Conservation (phyloP, 2,888 invertebrate genomes). For the Epiperipatus broadwayi region DNA sequence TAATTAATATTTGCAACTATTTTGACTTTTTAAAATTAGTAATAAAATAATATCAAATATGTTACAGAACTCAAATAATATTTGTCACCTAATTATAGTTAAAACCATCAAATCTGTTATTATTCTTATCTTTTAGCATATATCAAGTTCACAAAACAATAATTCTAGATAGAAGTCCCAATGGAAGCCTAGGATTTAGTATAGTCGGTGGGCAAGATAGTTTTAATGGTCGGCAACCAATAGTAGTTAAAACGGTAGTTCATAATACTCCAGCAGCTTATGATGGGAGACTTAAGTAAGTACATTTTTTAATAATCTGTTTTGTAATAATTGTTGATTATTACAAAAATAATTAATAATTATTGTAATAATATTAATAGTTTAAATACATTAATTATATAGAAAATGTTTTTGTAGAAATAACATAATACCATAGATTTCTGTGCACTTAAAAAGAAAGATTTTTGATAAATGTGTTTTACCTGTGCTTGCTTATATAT, state of each 20-base stretch:
- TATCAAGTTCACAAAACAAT: conserved; percentile 30
- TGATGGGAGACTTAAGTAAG: conserved; percentile 23
- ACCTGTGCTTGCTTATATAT: too few relatives aligned
- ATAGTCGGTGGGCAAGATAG: conserved; percentile 32
- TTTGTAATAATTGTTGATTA: too few relatives aligned
- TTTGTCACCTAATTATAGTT: not conserved
- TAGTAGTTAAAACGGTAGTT: conserved; percentile 32
- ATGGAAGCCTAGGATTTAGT: conserved; percentile 31
- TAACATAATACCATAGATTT: too few relatives aligned
- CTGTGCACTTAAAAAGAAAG: too few relatives aligned
- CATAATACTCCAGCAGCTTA: conserved; percentile 30
- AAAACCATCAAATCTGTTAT: not conserved
- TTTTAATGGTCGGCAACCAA: conserved; percentile 28
- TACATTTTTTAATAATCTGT: too few relatives aligned
- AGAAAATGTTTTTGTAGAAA: too few relatives aligned
- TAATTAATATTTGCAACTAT: conserved; percentile 17
- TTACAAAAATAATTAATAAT: too few relatives aligned
- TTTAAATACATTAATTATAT: too few relatives aligned
- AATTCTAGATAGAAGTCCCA: conserved; percentile 26
- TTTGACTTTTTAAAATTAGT: not conserved
- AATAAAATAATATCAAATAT: not conserved
- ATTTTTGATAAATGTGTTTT: too few relatives aligned
- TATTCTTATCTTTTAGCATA: conserved; percentile 19
- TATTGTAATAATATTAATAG: too few relatives aligned
- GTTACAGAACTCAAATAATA: not conserved